Conservation (phyloP, 2,113 vertebrate genomes). For the Strigops habroptila region DNA sequence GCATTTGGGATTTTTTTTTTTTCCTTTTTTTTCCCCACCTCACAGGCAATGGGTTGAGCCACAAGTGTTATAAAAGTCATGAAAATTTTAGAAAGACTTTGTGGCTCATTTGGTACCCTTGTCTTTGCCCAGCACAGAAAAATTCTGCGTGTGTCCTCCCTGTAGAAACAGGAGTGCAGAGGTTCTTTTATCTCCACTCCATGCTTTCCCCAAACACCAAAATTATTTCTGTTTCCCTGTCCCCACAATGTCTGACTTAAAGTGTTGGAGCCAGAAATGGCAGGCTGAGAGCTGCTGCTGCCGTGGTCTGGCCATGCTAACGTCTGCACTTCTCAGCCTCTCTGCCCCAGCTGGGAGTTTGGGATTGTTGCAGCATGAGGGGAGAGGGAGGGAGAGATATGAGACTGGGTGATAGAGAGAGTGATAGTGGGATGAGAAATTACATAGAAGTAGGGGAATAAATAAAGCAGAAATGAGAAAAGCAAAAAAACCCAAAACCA, state of each 20-base stretch:
- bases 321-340: not conserved
- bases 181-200: not conserved
- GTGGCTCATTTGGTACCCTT: not conserved
- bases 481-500: not conserved
- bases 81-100: not conserved
- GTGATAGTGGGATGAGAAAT: not conserved
- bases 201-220: not conserved
- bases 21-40: not conserved
- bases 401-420: not conserved
- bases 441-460: not conserved
- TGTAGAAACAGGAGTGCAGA: not conserved
- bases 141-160: not conserved
- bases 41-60: not conserved
- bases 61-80: not conserved
- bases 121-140: not conserved
- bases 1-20: not conserved
- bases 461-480: not conserved
- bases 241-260: fast-evolving
- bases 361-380: not conserved
- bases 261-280: not conserved
- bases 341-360: not conserved
- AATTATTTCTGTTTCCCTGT: not conserved
- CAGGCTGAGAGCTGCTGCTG: not conserved
- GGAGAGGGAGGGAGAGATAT: not conserved
- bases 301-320: not conserved